phyloP scores from a whole-genome alignment of 2,113 vertebrate species.

The Pitta sordida region DNA sequence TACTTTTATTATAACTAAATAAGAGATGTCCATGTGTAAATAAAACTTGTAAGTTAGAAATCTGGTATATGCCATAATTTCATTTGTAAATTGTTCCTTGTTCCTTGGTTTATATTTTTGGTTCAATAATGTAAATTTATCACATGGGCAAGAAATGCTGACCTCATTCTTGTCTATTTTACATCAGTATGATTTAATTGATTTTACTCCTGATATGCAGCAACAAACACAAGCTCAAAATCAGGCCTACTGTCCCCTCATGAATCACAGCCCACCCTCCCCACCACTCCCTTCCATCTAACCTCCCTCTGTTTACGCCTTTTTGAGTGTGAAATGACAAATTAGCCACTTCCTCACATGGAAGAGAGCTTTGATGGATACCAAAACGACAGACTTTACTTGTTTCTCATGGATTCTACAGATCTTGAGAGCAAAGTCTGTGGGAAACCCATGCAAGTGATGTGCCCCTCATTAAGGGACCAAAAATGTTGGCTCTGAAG shows the following conservation, averaged over 20 bases:
- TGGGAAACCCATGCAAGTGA: slow-evolving; percentile 37
- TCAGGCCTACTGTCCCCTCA: slow-evolving; percentile 4
- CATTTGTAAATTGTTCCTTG: slow-evolving; percentile 28
- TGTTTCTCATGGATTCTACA: slow-evolving; percentile 64
- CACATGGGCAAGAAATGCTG: not conserved
- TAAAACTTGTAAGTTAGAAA: slow-evolving; percentile 48
- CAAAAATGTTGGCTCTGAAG: not conserved
- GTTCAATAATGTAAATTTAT: slow-evolving; percentile 18
- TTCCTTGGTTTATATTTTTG: not conserved
- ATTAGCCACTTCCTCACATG: slow-evolving; percentile 73
- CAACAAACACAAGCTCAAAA: slow-evolving; percentile 37
- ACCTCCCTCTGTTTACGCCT: slow-evolving; percentile 49
- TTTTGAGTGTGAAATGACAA: slow-evolving; percentile 76
- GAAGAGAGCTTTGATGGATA: slow-evolving; percentile 67
- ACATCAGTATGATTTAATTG: not conserved
- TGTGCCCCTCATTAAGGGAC: slow-evolving; percentile 16
- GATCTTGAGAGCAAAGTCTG: slow-evolving; percentile 48
- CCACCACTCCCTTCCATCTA: not conserved
- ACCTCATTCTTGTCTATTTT: not conserved
- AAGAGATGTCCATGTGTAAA: slow-evolving; percentile 58
- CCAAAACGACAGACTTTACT: slow-evolving; percentile 54
- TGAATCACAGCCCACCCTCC: not conserved
- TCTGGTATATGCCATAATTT: slow-evolving; percentile 17
- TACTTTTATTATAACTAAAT: slow-evolving; percentile 66
- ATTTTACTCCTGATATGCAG: slow-evolving; percentile 12